phyloP scores from a whole-genome alignment of 2,888 invertebrate species.

The Monopis laevigella region DNA sequence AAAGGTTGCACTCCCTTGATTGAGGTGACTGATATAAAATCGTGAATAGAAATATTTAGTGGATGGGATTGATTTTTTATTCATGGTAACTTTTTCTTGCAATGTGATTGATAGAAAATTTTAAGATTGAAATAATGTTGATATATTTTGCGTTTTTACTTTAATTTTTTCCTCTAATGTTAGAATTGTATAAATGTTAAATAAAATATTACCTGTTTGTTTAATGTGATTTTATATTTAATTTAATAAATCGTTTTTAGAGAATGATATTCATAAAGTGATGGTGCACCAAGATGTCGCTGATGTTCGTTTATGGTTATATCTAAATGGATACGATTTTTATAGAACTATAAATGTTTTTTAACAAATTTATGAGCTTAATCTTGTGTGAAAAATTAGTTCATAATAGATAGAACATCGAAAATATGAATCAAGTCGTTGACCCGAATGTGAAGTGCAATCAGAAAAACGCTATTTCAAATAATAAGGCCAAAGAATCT shows the following conservation, averaged over 20 bases:
- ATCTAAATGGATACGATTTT: conserved; percentile 52
- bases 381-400: conserved; percentile 50
- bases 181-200: too few species aligned
- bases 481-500: conserved; percentile 62
- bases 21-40: too few species aligned
- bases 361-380: conserved; percentile 41
- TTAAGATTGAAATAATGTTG: neutral
- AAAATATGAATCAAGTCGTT: conserved; percentile 54
- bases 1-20: too few species aligned
- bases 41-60: neutral
- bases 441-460: conserved; percentile 52
- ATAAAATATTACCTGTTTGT: too few species aligned
- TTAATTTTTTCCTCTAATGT: too few species aligned
- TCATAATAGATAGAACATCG: conserved; percentile 46
- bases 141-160: too few species aligned
- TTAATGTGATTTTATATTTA: too few species aligned
- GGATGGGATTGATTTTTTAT: neutral
- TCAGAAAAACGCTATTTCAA: conserved; percentile 46
- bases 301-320: conserved; percentile 56
- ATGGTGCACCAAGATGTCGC: conserved; percentile 55
- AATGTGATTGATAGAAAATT: conserved; percentile 55
- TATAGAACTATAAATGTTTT: conserved; percentile 38
- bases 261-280: neutral
- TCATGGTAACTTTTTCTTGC: conserved; percentile 32
- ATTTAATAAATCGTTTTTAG: too few species aligned